Percentiles rank a stretch among this genome's conserved stretches.
phyloP scores from a whole-genome alignment of 2,888 invertebrate species.

The Spisula solida region DNA sequence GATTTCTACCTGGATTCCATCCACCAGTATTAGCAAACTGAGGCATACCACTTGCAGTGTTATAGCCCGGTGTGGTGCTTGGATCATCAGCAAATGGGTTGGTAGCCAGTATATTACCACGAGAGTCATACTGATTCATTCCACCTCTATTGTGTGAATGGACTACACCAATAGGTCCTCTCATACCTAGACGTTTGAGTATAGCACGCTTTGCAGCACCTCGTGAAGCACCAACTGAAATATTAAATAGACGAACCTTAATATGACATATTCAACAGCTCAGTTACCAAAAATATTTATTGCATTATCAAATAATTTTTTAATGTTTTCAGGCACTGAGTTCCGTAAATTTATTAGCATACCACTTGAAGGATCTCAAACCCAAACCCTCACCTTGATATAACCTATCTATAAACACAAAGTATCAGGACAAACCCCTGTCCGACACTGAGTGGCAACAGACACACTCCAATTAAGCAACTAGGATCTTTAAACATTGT shows the following conservation, averaged over 20 bases:
- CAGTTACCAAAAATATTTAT: background rate
- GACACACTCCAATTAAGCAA: no score
- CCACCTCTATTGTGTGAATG: background rate
- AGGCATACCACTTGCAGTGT: background rate
- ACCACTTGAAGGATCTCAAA: no score
- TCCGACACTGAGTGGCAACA: no score
- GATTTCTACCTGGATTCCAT: slow-evolving; percentile 40
- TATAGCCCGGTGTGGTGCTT: background rate
- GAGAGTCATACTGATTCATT: slow-evolving; percentile 18
- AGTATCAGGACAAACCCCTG: no score
- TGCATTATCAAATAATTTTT: no score
- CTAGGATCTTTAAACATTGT: no score
- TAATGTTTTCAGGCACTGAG: no score
- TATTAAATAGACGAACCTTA: background rate
- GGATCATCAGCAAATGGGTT: slow-evolving; percentile 51
- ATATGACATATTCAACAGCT: background rate
- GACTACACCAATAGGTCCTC: slow-evolving; percentile 48
- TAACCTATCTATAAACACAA: no score
- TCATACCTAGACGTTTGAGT: slow-evolving; percentile 61
- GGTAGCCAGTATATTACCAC: slow-evolving; percentile 34
- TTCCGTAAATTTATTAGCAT: no score
- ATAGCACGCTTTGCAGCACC: slow-evolving; percentile 51
- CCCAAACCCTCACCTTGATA: no score
- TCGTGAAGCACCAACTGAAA: slow-evolving; percentile 23
- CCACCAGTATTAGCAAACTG: slow-evolving; percentile 1